Evolutionary conservation across 1,140 invertebrate species (phyloP), one percentile per base, ranked within the genome.

Genomic region (Halesus radiatus): DNA sequence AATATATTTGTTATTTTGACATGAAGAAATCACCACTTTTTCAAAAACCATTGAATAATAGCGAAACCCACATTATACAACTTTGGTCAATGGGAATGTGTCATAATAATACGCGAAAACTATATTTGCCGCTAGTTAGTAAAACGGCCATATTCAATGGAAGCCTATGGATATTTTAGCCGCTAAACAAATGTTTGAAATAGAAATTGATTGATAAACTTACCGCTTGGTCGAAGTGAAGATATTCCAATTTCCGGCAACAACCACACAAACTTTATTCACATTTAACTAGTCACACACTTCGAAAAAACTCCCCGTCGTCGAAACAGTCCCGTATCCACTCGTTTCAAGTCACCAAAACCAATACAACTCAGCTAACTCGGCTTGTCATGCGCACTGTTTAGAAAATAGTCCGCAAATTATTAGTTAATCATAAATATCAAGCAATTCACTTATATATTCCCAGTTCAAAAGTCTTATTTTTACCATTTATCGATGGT

Each of bases 271-370:
- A 70, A 75, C 70, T 79, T 29, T 75, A 70, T 79, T 79, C 78
- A 79, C 78, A 79, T 79, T 79, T 74, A 79, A 74, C 37, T 50
- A 74, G 58, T 32, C 70, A 74, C 78, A 70, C 76, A 79, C 78
- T 79, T 79, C 70, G 29, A 72, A 54, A 79, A 79, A 79, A 79
- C 70, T 79, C 78, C 70, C 70, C 78, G 78, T 64, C 72, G 54
- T 66, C 72, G 37, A 66, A 78, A 74, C 68, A 74, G 37, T 79
- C 78, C 77, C 70, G 72, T 32, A 79, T 62, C 66, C 50, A 60
- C 77, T 73, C 53, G 52, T 54, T 58, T 68, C 76, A 68, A 64
- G 15, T 68, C 76, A 68, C 76, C 76, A 78, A 78, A 64, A 76
- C 75, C 76, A 70, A 78, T 73, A 79, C 77, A 73, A 79, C 37